phyloP scores from a whole-genome alignment of 92 coral and sea anemone genomes.

The Pocillopora meandrina region DNA sequence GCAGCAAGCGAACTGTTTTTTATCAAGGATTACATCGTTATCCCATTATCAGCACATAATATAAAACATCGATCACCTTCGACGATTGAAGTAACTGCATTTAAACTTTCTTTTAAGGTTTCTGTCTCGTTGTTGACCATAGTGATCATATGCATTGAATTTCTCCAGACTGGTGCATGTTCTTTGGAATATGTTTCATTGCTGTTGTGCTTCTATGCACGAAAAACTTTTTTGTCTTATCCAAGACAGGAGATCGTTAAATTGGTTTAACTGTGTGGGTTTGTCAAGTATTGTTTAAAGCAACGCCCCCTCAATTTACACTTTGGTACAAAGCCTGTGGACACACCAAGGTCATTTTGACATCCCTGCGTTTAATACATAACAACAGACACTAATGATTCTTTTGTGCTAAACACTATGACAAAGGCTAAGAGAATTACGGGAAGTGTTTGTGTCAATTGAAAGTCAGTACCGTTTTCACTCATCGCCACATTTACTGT shows the following conservation, averaged over 20 bases:
- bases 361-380: too few species aligned
- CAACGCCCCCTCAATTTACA: slow-evolving; percentile 56
- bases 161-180: slow-evolving; percentile 22
- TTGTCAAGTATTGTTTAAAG: slow-evolving; percentile 24
- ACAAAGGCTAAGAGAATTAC: too few species aligned
- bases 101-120: slow-evolving; percentile 34
- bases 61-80: slow-evolving; percentile 15
- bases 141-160: slow-evolving; percentile 21
- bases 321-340: background rate
- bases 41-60: slow-evolving; percentile 24
- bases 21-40: slow-evolving; percentile 35
- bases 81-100: slow-evolving; percentile 38
- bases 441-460: too few species aligned
- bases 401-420: too few species aligned
- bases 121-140: slow-evolving; percentile 12
- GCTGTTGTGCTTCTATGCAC: background rate
- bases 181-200: background rate
- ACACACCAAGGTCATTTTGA: too few species aligned
- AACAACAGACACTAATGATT: too few species aligned
- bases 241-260: slow-evolving; percentile 21
- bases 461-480: too few species aligned
- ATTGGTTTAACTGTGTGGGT: slow-evolving; percentile 30
- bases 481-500: too few species aligned
- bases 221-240: background rate
- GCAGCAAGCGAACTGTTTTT: slow-evolving; percentile 1